Evolutionary conservation across 53 echinoderm and acorn worm species (phyloP), one percentile per base, ranked within the genome.

Genomic region (Patiria pectinifera): DNA sequence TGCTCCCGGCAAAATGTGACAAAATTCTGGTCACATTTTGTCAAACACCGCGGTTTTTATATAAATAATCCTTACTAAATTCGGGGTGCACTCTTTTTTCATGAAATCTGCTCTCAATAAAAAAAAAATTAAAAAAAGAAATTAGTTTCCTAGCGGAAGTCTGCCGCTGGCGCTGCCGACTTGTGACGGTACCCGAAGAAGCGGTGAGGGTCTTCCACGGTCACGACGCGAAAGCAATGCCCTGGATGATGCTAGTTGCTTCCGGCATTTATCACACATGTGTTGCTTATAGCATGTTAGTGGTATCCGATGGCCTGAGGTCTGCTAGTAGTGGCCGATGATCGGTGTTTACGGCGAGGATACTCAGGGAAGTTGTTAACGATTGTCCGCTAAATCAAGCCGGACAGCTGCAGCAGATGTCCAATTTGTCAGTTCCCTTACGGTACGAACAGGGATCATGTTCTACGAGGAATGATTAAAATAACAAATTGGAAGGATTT

Each of bases 351-450:
- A 14, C 18, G 46, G 3, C 79, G 13, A 44, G 15, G 5, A 78
- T 35, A 18, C 79, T 78, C 79, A 3, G 45, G 79, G 79, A 46
- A 6, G 3, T 78, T 15, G 11, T 45, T 45, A 45, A 78, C 2
- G 79, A 78, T 12, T 78, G 79, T 46, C 46, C 46, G 45, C 22
- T 46, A 15, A 78, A 78, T 78, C 79, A 46, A 13, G 45, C 12
- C 22, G 24, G 47, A 47, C 79, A 78, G 79, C 79, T 78, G 79
- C 44, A 44, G 46, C 79, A 78, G 79, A 46, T 78, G 79, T 78
- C 13, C 46, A 78, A 78, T 78, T 46, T 78, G 47, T 78, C 47
- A 78, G 26, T 45, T 78, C 79, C 44, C 15, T 47, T 78, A 9
- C 45, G 79, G 46, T 78, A 9, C 45, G 79, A 9, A 78, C 14